Percentiles rank a stretch among this genome's conserved stretches.
Evolutionary conservation across 2,113 vertebrate genomes (phyloP).

Genomic region (Phrynocephalus versicolor): DNA sequence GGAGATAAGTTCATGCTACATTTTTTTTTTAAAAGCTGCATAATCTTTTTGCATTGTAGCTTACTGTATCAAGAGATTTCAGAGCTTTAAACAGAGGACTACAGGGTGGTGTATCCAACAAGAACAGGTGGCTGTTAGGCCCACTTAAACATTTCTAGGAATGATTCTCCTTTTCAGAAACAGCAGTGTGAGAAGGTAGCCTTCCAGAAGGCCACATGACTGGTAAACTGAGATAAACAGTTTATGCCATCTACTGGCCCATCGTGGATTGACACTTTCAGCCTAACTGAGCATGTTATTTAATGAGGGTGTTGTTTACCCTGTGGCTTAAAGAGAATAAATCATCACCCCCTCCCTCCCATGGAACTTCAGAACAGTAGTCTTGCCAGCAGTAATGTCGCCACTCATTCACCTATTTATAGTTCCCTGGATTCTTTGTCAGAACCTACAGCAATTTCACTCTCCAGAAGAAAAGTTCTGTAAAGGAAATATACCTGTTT

Average conservation of each 20-base stretch:
- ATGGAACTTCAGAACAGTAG: neutral
- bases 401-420: neutral
- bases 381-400: neutral
- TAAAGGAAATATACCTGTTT: too few species aligned
- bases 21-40: too few species aligned
- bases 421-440: neutral
- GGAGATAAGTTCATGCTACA: too few species aligned
- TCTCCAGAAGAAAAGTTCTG: too few species aligned
- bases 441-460: neutral
- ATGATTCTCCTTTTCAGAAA: neutral
- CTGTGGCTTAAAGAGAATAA: neutral
- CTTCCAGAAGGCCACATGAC: neutral
- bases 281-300: neutral
- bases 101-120: too few species aligned
- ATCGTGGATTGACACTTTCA: neutral
- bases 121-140: neutral
- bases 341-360: neutral
- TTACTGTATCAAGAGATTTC: too few species aligned
- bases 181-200: neutral
- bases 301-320: neutral
- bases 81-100: neutral
- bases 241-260: constrained; percentile 5
- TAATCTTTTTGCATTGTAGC: too few species aligned
- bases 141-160: neutral
- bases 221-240: neutral